Evolutionary conservation across 2,888 invertebrate genomes (phyloP).

Genomic region (Tetheella fluctuosa): DNA sequence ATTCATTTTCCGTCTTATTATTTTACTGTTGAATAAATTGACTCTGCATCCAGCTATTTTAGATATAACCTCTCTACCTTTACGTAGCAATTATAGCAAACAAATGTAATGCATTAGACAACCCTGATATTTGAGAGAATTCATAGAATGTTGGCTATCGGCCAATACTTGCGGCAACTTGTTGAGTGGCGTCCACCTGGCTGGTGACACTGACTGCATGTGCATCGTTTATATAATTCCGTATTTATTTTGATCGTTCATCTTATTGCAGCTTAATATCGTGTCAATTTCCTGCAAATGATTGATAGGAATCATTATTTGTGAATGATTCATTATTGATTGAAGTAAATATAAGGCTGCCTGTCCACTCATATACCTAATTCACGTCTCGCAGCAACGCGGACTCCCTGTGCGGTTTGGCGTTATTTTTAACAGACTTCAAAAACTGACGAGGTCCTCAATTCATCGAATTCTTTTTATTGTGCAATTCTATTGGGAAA

Average conservation of each 20-base stretch:
- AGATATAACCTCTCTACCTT: background rate
- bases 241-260: background rate
- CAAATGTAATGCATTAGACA: constrained; percentile 1
- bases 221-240: background rate
- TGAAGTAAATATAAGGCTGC: too few relatives aligned
- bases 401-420: too few relatives aligned
- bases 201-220: constrained; percentile 7
- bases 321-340: too few relatives aligned
- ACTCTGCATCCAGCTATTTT: too few relatives aligned
- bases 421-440: too few relatives aligned
- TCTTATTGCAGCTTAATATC: background rate
- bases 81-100: background rate
- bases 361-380: too few relatives aligned
- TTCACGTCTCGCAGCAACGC: too few relatives aligned
- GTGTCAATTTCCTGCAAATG: background rate
- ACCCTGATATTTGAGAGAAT: constrained; percentile 8
- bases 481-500: too few relatives aligned
- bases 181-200: constrained; percentile 7
- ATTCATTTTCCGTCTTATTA: too few relatives aligned
- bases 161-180: background rate
- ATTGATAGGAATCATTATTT: background rate
- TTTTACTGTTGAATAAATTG: too few relatives aligned
- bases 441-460: too few relatives aligned
- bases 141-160: constrained; percentile 6
- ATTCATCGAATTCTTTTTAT: too few relatives aligned